A percentile compares a stretch with the other conserved stretches of the same genome.
Evolutionary conservation across 2,113 vertebrate species (phyloP).

Genomic region (Hepsetus odoe): DNA sequence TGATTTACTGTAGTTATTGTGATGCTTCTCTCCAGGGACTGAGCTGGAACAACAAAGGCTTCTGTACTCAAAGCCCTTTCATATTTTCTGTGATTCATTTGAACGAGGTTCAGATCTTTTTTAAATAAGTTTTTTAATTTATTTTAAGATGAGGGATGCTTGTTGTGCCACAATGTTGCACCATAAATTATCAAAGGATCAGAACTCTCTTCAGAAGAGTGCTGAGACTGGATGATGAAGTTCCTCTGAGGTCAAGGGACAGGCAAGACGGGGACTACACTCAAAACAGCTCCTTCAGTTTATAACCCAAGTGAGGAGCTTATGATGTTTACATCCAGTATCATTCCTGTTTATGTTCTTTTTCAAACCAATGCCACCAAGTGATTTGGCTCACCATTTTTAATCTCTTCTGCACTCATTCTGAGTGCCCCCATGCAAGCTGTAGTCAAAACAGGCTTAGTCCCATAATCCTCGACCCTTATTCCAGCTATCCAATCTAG

Average conservation of each 20-base stretch:
- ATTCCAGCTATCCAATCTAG: slow-evolving; percentile 64
- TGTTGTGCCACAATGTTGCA: no score
- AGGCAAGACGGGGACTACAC: not conserved
- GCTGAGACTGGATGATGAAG: not conserved
- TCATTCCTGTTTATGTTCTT: slow-evolving; percentile 14
- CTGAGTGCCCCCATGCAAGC: slow-evolving; percentile 64
- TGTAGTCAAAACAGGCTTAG: slow-evolving; percentile 73
- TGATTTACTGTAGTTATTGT: no score
- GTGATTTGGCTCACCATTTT: not conserved
- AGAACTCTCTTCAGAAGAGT: not conserved
- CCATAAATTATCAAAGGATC: no score
- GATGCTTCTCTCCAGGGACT: no score
- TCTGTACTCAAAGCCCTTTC: no score
- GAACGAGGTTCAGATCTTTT: no score
- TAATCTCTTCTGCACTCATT: slow-evolving; percentile 66
- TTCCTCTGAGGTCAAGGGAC: not conserved
- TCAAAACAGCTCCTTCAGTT: not conserved
- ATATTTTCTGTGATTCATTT: no score
- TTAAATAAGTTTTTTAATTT: no score
- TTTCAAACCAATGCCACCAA: slow-evolving; percentile 4
- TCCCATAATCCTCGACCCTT: slow-evolving; percentile 63
- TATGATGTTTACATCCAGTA: not conserved
- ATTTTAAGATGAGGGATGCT: no score
- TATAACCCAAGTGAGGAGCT: not conserved
- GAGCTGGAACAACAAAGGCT: no score